A percentile compares a stretch with the other conserved stretches of the same genome.
Conservation (phyloP, 1,140 invertebrate species). For the Lineus longissimus region DNA sequence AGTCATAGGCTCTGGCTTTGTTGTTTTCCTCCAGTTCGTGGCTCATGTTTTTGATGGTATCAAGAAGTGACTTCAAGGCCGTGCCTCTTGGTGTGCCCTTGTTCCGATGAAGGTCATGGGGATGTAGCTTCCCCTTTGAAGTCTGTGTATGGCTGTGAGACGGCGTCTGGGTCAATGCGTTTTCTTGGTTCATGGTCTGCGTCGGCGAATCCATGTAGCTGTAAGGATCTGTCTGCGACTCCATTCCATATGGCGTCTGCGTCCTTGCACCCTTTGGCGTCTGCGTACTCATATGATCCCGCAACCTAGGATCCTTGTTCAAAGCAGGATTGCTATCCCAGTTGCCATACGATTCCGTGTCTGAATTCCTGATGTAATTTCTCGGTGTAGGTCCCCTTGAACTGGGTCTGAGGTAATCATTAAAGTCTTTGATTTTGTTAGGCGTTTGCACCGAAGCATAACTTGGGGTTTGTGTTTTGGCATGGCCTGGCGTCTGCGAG, state of each 20-base stretch:
- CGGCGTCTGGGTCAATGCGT: conserved; percentile 11
- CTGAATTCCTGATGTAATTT: no score
- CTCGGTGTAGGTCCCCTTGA: conserved; percentile 14
- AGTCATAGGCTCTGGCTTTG: background rate
- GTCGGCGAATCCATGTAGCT: no score
- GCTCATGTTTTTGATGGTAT: conserved; percentile 3
- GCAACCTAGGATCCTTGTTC: no score
- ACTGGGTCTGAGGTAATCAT: conserved; percentile 28
- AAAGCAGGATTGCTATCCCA: no score
- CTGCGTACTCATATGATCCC: background rate
- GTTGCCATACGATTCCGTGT: no score
- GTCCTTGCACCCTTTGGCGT: background rate
- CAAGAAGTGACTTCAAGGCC: background rate
- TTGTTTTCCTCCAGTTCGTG: background rate
- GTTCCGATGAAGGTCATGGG: background rate
- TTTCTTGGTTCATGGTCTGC: background rate
- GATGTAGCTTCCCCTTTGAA: background rate
- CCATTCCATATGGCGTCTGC: background rate
- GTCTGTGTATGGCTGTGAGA: conserved; percentile 8
- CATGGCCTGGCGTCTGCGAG: conserved; percentile 42
- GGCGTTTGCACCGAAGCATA: conserved; percentile 29
- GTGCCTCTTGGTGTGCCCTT: background rate
- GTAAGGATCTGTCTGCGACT: conserved; percentile 6
- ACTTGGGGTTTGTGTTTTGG: conserved; percentile 38
- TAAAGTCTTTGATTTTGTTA: conserved; percentile 21